Base-by-base conservation (phyloP, 2,797 vertebrate genomes). In the Dendrocincla tyrannina region DNA sequence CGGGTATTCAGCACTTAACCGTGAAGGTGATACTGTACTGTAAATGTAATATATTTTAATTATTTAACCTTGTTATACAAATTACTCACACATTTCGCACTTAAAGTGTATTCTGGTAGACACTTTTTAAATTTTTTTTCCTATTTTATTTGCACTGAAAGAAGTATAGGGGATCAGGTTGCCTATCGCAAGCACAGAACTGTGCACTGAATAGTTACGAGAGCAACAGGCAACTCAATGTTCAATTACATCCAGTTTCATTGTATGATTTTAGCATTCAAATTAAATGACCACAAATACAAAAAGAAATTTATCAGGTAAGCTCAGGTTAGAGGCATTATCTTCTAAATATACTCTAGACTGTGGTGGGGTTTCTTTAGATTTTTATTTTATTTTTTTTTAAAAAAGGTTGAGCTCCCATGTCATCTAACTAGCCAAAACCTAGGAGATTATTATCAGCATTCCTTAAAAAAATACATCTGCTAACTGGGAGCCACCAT, bases 1-100 rank as follows among this genome's bases (percentile, higher is more conserved):
- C 0, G 96, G 96, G 77, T 96, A 95, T 95, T 96, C 96, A 97
- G 96, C 93, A 97, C 95, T 95, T 86, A 96, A 96, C 83, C 35
- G 8, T 60, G 88, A 96, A 69, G 42, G 85, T 72, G 59, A 93
- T n/a, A 95, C 44, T 91, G 59, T 90, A 96, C 85, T 95, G 91
- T 27, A 96, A 95, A 78, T 69, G 62, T 92, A 93, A 93, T 86
- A 81, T 76, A 94, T 53, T 95, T 78, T 52, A 67, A 92, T 86
- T 69, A 94, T 41, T 91, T 80, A 95, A 84, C 80, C 53, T 79
- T 67, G 27, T 76, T 50, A 91, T 3, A 95, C 56, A 92, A 74
- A 88, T 73, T 37, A 83, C 28, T 79, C 59, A 88, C 24, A 92
- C 37, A 79, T 89, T 89, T 88, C 39, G 82, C 44, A 81, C 17